phyloP scores from a whole-genome alignment of 1,140 invertebrate genomes.

The Drosophila auraria region DNA sequence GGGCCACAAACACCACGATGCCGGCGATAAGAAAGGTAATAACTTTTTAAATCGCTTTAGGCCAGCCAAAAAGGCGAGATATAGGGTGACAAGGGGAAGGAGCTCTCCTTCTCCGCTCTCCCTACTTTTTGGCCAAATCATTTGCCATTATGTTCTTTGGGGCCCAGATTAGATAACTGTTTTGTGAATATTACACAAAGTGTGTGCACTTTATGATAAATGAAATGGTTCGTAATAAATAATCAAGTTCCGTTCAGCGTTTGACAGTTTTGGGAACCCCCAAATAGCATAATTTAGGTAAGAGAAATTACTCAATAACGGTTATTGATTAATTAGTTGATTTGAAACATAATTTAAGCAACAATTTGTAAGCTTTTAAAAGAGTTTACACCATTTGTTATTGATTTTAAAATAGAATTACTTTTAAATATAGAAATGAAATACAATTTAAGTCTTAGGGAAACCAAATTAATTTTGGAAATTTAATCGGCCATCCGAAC shows the following conservation, averaged over 20 bases:
- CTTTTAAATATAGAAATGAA: neutral
- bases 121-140: conserved; percentile 52
- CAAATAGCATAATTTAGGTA: neutral
- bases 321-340: neutral
- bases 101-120: neutral
- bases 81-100: neutral
- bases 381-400: neutral
- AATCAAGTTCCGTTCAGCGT: conserved; percentile 11
- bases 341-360: neutral
- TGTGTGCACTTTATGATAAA: conserved; percentile 29
- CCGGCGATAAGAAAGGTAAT: conserved; percentile 72
- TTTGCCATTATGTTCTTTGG: conserved; percentile 58
- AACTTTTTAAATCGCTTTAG: conserved; percentile 77
- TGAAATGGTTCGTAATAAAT: conserved; percentile 32
- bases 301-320: neutral
- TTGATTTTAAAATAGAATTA: neutral
- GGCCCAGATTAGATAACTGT: conserved; percentile 52
- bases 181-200: conserved; percentile 32
- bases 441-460: neutral
- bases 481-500: conserved; percentile 7
- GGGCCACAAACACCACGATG: conserved; percentile 25
- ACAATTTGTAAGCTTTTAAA: too few species aligned
- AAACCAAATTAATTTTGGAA: neutral
- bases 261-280: neutral
- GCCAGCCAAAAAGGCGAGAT: conserved; percentile 22